Evolutionary conservation across 2,888 invertebrate genomes (phyloP).

Genomic region (Drosophila cyrtoloma): DNA sequence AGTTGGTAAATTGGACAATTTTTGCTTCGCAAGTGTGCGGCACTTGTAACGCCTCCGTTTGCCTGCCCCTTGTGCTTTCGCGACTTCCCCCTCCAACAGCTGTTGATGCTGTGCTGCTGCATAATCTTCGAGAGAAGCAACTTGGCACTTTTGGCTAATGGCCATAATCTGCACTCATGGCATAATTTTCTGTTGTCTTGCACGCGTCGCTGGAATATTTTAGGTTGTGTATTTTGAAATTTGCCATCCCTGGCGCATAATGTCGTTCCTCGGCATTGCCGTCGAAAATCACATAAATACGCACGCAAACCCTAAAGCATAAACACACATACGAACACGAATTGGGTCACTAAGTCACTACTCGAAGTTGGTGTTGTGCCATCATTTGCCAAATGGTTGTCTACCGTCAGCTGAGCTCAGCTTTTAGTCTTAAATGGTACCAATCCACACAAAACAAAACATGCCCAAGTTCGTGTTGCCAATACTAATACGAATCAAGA

Average conservation of each 20-base stretch:
- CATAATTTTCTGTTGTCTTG: conserved; percentile 60
- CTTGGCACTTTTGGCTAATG: conserved; percentile 66
- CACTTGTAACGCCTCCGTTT: conserved; percentile 15
- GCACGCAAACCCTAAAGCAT: conserved; percentile 26
- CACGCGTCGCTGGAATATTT: conserved; percentile 51
- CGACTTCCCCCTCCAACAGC: background rate
- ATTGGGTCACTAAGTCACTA: conserved; percentile 23
- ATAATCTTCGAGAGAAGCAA: conserved; percentile 50
- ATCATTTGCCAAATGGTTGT: conserved; percentile 58
- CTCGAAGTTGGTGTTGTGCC: conserved; percentile 56
- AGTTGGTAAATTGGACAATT: conserved; percentile 35
- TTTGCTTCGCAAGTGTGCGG: conserved; percentile 21
- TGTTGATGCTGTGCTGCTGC: conserved; percentile 21
- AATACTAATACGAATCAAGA: conserved; percentile 10
- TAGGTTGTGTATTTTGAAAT: conserved; percentile 13
- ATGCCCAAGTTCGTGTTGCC: conserved; percentile 25
- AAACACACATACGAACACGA: conserved; percentile 5
- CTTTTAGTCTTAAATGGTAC: conserved; percentile 55
- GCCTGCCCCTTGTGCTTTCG: background rate
- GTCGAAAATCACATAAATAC: conserved; percentile 52
- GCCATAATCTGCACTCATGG: conserved; percentile 67
- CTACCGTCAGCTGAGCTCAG: conserved; percentile 63
- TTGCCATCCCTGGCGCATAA: conserved; percentile 58
- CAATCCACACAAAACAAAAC: conserved; percentile 34
- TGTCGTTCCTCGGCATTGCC: conserved; percentile 37